phyloP scores from a whole-genome alignment of 1,140 invertebrate genomes.

The Drosophila sucinea region DNA sequence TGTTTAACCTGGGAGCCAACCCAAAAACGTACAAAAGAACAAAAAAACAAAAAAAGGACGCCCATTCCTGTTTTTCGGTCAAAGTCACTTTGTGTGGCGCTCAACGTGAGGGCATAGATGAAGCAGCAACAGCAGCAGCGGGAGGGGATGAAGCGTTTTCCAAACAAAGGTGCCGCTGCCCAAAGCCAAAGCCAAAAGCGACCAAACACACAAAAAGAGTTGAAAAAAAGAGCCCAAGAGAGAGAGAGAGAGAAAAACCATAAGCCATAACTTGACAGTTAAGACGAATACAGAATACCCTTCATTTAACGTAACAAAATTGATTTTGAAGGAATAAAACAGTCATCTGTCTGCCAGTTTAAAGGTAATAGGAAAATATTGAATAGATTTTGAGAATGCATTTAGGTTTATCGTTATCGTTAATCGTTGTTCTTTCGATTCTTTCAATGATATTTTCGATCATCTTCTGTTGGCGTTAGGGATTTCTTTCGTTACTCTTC shows the following conservation, averaged over 20 bases:
- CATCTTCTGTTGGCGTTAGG: too few relatives aligned
- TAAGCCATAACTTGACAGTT: background rate
- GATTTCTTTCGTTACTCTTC: too few relatives aligned
- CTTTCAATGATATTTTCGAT: too few relatives aligned
- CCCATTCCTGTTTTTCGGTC: conserved; percentile 31
- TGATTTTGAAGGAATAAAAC: too few relatives aligned
- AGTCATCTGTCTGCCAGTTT: too few relatives aligned
- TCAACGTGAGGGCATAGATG: conserved; percentile 13
- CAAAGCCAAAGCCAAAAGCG: conserved; percentile 45
- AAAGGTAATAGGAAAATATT: too few relatives aligned
- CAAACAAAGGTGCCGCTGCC: conserved; percentile 65
- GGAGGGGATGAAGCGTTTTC: conserved; percentile 32
- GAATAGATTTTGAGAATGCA: too few relatives aligned
- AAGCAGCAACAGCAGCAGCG: background rate
- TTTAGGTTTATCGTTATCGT: too few relatives aligned
- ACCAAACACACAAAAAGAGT: conserved; percentile 22
- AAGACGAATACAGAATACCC: background rate
- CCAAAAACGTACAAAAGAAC: conserved; percentile 29
- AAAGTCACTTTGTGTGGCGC: conserved; percentile 53
- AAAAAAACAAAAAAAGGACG: background rate
- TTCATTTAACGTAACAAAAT: too few relatives aligned
- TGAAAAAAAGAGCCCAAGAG: conserved; percentile 28
- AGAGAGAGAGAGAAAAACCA: conserved; percentile 17
- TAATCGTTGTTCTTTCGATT: too few relatives aligned
- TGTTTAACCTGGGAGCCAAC: conserved; percentile 69